phyloP scores from a whole-genome alignment of 1,140 invertebrate species.

The Cydia fagiglandana region DNA sequence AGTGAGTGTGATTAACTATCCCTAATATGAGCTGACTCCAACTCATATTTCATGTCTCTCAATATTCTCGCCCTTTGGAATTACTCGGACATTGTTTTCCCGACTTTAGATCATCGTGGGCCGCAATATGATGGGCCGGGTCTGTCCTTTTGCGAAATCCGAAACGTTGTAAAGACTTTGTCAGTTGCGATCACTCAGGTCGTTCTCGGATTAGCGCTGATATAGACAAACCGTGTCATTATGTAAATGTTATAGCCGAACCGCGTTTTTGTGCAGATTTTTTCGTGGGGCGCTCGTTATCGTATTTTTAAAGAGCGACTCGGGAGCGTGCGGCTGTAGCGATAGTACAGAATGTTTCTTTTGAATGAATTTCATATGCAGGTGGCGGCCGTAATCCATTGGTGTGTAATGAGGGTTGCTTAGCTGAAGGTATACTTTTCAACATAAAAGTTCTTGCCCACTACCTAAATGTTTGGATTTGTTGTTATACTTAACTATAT shows the following conservation, averaged over 20 bases:
- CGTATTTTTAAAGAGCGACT: constrained; percentile 24
- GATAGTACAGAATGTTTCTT: constrained; percentile 25
- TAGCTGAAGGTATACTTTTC: not conserved
- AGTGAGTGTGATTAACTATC: not conserved
- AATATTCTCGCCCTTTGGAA: not conserved
- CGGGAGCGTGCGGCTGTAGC: constrained; percentile 1
- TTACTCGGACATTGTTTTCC: constrained; percentile 10
- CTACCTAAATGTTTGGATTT: too few species aligned
- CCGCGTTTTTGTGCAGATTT: constrained; percentile 10
- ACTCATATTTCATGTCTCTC: not conserved
- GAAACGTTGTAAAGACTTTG: not conserved
- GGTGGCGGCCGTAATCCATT: constrained; percentile 80
- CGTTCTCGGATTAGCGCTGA: not conserved
- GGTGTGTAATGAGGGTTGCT: not conserved
- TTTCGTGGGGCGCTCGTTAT: not conserved
- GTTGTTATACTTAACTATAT: too few species aligned
- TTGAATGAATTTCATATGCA: constrained; percentile 59
- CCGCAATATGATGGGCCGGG: not conserved
- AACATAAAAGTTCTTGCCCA: too few species aligned
- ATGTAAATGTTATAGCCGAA: constrained; percentile 27
- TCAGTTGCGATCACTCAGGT: not conserved
- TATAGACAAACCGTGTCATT: constrained; percentile 1
- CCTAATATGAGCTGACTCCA: not conserved
- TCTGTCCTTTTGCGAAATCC: not conserved
- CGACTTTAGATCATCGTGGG: constrained; percentile 14